Percentiles rank a stretch among this genome's conserved stretches.
phyloP scores from a whole-genome alignment of 2,797 vertebrate species.

The Fistularia commersonii region DNA sequence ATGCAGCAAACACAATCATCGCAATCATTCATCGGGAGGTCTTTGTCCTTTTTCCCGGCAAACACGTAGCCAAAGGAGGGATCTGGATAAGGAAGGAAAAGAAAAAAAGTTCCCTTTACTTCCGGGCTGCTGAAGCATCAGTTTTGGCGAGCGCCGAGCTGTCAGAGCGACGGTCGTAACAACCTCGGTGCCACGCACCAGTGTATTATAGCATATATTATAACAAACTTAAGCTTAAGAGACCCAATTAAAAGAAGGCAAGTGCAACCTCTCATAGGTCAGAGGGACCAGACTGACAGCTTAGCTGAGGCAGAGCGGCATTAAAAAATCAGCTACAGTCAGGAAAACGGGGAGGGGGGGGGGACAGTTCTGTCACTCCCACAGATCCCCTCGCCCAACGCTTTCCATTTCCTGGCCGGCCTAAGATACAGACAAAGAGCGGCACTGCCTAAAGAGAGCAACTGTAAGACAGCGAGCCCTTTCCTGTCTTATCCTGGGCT shows the following conservation, averaged over 20 bases:
- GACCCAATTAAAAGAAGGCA: constrained; percentile 59
- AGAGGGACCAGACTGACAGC: constrained; percentile 59
- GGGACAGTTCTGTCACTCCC: constrained; percentile 45
- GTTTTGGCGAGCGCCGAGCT: constrained; percentile 41
- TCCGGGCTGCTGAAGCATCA: constrained; percentile 37
- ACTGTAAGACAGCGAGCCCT: constrained; percentile 39
- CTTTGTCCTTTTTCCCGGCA: constrained; percentile 17
- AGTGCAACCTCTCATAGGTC: constrained; percentile 44
- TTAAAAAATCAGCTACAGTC: constrained; percentile 63
- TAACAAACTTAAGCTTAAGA: constrained; percentile 52
- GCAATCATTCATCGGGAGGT: constrained; percentile 10
- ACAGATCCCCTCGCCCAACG: constrained; percentile 34
- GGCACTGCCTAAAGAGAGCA: constrained; percentile 46
- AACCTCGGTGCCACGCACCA: constrained; percentile 41
- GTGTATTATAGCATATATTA: constrained; percentile 50
- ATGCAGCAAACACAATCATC: constrained; percentile 19
- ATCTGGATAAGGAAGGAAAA: constrained; percentile 23
- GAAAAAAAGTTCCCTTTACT: constrained; percentile 22
- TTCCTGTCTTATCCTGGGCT: constrained; percentile 46
- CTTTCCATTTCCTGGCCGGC: constrained; percentile 60
- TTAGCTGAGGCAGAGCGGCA: constrained; percentile 44
- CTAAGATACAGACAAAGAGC: constrained; percentile 43
- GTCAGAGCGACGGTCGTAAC: constrained; percentile 40
- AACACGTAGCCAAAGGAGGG: constrained; percentile 35
- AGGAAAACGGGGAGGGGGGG: constrained; percentile 42